A percentile compares a stretch with the other conserved stretches of the same genome.
These are phyloP conservation scores for Nematopogon swammerdamellus DNA, from an alignment of 2,888 invertebrate species.

Conservation along the genomic window DNA sequence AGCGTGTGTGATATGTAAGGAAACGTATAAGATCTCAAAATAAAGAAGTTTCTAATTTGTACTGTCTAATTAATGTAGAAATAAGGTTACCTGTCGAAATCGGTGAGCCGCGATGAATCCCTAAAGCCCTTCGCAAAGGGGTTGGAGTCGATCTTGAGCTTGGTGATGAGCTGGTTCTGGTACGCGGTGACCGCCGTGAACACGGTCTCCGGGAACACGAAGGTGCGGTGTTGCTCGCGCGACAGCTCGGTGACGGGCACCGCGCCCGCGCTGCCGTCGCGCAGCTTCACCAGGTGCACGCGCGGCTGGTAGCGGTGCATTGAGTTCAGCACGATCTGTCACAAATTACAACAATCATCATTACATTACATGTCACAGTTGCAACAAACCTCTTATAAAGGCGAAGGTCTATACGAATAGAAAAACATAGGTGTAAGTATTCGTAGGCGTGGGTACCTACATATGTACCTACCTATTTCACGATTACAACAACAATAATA, in stretches of 20 bases:
- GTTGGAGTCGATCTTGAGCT: conserved; percentile 97
- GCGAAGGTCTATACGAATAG: too few relatives aligned
- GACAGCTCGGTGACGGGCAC: conserved; percentile 79
- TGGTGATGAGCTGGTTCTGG: conserved; percentile 98
- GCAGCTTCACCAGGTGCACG: conserved; percentile 86
- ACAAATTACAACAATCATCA: too few relatives aligned
- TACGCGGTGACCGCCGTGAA: conserved; percentile 99
- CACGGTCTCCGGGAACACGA: conserved; percentile 95
- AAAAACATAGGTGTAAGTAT: too few relatives aligned
- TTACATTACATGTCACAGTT: too few relatives aligned
- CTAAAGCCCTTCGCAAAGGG: conserved; percentile 98
- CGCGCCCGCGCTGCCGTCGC: conserved; percentile 56
- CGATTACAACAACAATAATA: too few relatives aligned
- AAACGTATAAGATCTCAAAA: too few relatives aligned
- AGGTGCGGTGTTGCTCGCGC: conserved; percentile 90
- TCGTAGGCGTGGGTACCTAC: too few relatives aligned
- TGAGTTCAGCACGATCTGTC: conserved; percentile 96
- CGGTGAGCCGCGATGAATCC: conserved; percentile 90
- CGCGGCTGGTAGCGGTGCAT: conserved; percentile 99
- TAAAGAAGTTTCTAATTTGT: too few relatives aligned
- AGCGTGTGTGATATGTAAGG: too few relatives aligned
- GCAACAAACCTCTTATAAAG: too few relatives aligned
- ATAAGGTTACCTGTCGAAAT: conserved; percentile 75
- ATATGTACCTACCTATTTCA: too few relatives aligned
- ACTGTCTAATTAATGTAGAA: too few relatives aligned